Evolutionary conservation across 1,140 invertebrate species (phyloP).

Genomic region (Ooceraea biroi): DNA sequence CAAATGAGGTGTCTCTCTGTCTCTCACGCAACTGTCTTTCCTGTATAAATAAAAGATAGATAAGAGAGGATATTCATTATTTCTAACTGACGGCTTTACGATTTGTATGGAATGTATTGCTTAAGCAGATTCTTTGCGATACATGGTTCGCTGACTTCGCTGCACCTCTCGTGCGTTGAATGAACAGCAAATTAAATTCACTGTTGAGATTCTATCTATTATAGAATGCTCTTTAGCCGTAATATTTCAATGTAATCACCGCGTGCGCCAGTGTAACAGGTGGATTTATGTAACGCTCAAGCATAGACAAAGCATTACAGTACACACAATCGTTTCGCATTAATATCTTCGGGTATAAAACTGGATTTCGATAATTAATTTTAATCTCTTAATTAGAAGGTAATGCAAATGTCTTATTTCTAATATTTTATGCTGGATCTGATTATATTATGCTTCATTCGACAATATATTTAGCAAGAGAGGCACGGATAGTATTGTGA

Average conservation of each 20-base stretch:
- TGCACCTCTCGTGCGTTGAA: neutral
- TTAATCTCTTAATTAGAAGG: neutral
- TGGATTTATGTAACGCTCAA: conserved; percentile 22
- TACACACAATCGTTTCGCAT: neutral
- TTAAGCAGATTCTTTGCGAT: conserved; percentile 33
- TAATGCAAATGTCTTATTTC: conserved; percentile 4
- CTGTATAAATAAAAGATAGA: conserved; percentile 19
- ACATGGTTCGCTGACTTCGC: conserved; percentile 25
- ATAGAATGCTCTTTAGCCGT: neutral
- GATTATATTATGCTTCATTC: too few relatives aligned
- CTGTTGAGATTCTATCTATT: conserved; percentile 10
- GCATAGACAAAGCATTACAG: neutral
- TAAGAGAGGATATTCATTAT: conserved; percentile 38
- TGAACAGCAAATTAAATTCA: conserved; percentile 42
- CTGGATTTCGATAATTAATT: neutral
- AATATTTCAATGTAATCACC: conserved; percentile 20
- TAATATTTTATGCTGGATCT: neutral
- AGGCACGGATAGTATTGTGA: too few relatives aligned
- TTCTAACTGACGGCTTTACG: conserved; percentile 24
- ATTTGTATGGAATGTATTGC: conserved; percentile 39
- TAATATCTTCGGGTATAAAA: neutral
- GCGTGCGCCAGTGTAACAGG: neutral
- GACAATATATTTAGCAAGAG: too few relatives aligned
- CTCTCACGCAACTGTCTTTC: conserved; percentile 41
- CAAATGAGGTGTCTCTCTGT: conserved; percentile 17